Evolutionary conservation across 2,113 vertebrate species (phyloP).

Genomic region (Chionomys nivalis): DNA sequence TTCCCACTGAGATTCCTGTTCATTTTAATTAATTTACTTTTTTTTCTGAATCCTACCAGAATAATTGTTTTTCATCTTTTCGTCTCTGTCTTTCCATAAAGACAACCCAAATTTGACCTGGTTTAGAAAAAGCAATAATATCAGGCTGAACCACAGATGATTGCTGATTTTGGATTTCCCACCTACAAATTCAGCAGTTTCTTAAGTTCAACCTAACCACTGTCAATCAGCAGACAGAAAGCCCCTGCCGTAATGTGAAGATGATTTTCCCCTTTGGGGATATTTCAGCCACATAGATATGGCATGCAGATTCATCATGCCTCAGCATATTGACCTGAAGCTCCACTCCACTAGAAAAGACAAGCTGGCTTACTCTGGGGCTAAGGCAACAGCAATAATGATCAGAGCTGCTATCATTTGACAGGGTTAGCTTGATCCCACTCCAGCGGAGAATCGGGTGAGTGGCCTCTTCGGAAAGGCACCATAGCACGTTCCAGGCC

Average conservation of each 20-base stretch:
- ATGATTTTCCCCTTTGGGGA: not conserved
- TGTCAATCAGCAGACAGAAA: conserved; percentile 29
- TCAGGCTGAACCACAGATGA: conserved; percentile 11
- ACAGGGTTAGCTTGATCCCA: not conserved
- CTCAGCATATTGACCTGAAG: not conserved
- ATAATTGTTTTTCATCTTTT: not conserved
- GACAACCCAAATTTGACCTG: not conserved
- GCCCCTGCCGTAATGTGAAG: not conserved
- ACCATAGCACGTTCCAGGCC: not conserved
- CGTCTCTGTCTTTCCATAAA: not conserved
- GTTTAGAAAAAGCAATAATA: conserved; percentile 21
- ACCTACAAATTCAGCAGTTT: conserved; percentile 21
- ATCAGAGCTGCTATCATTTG: not conserved
- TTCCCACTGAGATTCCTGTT: not conserved
- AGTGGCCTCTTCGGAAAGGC: not conserved
- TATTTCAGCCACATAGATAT: not conserved
- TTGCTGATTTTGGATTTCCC: conserved; percentile 39
- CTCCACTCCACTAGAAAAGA: conserved; percentile 24
- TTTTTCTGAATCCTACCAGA: not conserved
- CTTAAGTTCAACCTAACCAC: not conserved
- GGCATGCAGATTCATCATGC: not conserved
- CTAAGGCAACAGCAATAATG: not conserved
- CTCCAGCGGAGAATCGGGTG: not conserved
- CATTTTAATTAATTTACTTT: not conserved
- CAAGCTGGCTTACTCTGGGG: conserved; percentile 9